Evolutionary conservation across 2,113 vertebrate genomes (phyloP).

Genomic region (Formicarius rufipectus): DNA sequence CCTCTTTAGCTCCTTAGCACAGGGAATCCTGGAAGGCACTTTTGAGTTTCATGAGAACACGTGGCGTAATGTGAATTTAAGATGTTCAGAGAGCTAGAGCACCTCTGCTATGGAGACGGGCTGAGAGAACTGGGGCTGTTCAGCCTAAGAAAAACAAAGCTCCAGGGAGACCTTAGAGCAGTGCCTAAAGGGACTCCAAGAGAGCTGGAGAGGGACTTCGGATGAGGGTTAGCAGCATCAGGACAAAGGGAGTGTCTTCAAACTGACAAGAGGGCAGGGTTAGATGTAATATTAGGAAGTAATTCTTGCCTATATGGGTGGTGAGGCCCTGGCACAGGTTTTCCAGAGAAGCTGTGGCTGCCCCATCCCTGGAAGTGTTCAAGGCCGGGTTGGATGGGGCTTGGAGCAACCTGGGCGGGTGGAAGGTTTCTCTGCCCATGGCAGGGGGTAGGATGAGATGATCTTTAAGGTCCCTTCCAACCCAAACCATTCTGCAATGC

Average conservation of each 20-base stretch:
- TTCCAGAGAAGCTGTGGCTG: background rate
- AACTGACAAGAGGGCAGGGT: background rate
- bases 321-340: accelerated
- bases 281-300: background rate
- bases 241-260: background rate
- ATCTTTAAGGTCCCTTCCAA: background rate
- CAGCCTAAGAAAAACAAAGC: background rate
- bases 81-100: background rate
- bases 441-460: background rate
- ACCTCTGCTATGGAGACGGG: background rate
- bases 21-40: background rate
- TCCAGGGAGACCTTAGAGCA: background rate
- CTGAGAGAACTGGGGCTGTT: background rate
- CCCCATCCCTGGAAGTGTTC: background rate
- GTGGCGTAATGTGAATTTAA: background rate
- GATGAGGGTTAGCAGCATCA: background rate
- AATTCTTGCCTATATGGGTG: background rate
- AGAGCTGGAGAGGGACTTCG: background rate
- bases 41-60: background rate
- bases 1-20: background rate
- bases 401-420: background rate
- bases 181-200: background rate
- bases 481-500: background rate
- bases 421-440: background rate
- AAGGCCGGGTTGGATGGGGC: accelerated